Conservation (phyloP, 2,113 vertebrate species). For the Taxidea taxus region DNA sequence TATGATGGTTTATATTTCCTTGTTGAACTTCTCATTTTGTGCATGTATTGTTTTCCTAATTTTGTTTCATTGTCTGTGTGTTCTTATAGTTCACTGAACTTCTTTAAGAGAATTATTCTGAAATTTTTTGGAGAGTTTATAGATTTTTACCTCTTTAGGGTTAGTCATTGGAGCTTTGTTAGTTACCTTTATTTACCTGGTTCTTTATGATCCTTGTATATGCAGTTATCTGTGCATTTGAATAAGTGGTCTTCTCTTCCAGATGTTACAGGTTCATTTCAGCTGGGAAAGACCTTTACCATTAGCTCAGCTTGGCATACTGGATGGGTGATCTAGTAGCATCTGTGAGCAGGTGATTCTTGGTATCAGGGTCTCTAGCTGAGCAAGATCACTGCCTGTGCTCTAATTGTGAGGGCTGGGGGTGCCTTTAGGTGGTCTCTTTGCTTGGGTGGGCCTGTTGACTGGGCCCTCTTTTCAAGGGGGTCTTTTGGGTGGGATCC, state of each 20-base stretch:
- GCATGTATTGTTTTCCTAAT: neutral
- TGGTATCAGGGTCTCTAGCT: neutral
- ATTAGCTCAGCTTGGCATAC: neutral
- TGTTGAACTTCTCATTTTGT: neutral
- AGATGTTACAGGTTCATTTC: neutral
- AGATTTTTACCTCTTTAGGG: neutral
- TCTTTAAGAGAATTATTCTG: neutral
- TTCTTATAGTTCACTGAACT: neutral
- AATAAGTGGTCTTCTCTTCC: neutral
- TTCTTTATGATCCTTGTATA: neutral
- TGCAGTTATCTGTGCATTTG: neutral
- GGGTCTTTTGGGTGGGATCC: neutral
- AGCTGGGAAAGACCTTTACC: neutral
- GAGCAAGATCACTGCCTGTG: neutral
- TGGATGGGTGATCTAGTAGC: neutral
- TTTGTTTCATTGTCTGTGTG: neutral
- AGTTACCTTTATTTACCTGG: neutral
- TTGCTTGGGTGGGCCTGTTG: neutral
- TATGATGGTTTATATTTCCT: neutral
- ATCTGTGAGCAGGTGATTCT: neutral
- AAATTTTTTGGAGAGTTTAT: neutral
- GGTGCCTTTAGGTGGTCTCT: neutral
- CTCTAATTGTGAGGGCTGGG: neutral
- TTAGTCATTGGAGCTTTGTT: neutral
- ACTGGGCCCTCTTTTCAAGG: neutral